Percentiles rank a stretch among this genome's conserved stretches.
Evolutionary conservation across 1,140 invertebrate genomes (phyloP).

Genomic region (Pseudomyrmex sp.): DNA sequence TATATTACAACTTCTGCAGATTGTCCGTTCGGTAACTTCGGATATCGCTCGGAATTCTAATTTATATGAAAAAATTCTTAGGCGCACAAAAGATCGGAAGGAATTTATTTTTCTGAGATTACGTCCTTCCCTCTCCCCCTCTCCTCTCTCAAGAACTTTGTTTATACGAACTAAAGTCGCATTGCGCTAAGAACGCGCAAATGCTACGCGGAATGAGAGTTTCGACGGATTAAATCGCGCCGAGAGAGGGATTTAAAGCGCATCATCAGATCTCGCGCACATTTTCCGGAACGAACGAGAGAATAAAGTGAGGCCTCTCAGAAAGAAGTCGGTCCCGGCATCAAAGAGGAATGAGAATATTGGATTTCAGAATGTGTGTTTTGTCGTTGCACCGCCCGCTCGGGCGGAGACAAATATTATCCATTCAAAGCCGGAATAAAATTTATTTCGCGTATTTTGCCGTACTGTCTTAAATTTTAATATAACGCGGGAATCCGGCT

Average conservation of each 20-base stretch:
- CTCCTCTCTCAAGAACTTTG: too few species aligned
- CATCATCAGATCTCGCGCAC: conserved; percentile 24
- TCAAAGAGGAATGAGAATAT: conserved; percentile 54
- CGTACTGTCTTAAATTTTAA: conserved; percentile 50
- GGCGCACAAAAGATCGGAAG: too few species aligned
- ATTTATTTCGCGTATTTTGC: conserved; percentile 48
- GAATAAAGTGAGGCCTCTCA: background rate
- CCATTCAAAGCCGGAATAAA: conserved; percentile 38
- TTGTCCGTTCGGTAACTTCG: too few species aligned
- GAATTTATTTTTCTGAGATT: background rate
- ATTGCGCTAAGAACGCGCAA: background rate
- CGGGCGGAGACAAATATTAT: conserved; percentile 39
- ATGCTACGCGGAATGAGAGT: background rate
- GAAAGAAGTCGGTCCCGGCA: conserved; percentile 20
- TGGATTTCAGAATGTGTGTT: conserved; percentile 54
- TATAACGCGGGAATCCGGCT: conserved; percentile 3
- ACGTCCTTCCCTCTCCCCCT: background rate
- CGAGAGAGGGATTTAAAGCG: conserved; percentile 1
- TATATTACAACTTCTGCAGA: background rate
- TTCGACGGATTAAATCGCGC: conserved; percentile 14
- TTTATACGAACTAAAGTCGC: background rate
- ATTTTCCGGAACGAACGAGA: conserved; percentile 10
- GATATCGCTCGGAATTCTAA: too few species aligned
- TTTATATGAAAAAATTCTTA: too few species aligned
- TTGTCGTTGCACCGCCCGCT: conserved; percentile 40